Evolutionary conservation across 1,140 invertebrate genomes (phyloP), one percentile per base, ranked within the genome.

Genomic region (Parapsyche elsis): DNA sequence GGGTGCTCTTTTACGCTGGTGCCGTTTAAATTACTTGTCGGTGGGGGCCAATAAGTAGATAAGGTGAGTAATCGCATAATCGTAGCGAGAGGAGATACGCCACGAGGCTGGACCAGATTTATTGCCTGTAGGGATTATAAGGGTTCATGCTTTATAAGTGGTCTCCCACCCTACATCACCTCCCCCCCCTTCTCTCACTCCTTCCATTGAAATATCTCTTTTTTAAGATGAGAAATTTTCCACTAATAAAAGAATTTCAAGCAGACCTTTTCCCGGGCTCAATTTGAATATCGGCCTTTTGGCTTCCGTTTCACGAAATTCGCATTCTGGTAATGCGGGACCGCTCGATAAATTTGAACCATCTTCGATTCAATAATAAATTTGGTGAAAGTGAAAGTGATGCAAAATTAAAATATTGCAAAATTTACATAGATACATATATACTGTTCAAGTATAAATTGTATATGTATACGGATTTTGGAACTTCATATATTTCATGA

Each of bases 51-150:
- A 74, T 82, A 82, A 82, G 81, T 80, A 75, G 79, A 78, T 82
- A 80, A 82, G 77, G 76, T 76, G 67, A 82, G 81, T 80, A 75
- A 80, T 82, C 81, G 76, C 75, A 75, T 82, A 82, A 82, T 82
- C 81, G 78, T 38, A 80, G 73, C 73, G 30, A 45, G 76, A 80
- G 78, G 75, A 82, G 79, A 82, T 82, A 76, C 19, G 67, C 23
- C 53, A 73, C 14, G 57, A 67, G 53, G 30, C 78, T 38, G 61
- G 67, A 30, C 21, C 67, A 75, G 78, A 78, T 80, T 82, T 82
- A 82, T 82, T 80, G 78, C 78, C 76, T 78, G 67, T 78, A 26
- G 71, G 81, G 79, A 80, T 82, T 78, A 80, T 77, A 80, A 75
- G 78, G 81, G 81, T 82, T 59, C 64, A 70, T 79, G 71, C 71